Percentiles rank a stretch among this genome's conserved stretches.
These are phyloP conservation scores for Nemotelus pantherinus DNA, from an alignment of 2,888 invertebrate genomes.

Conservation along the genomic window DNA sequence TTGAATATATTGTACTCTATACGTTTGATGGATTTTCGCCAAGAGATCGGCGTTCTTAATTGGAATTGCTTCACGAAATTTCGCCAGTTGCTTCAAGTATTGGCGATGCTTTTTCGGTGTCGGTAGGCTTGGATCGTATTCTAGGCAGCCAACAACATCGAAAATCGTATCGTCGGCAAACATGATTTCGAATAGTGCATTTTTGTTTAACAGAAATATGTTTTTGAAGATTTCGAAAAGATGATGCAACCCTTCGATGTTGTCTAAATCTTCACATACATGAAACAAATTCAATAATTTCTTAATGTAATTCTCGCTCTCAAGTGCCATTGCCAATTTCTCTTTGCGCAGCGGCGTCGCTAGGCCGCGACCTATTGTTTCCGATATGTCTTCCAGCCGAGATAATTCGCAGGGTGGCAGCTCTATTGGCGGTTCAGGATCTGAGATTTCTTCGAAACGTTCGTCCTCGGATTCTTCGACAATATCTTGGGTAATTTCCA, in stretches of 20 bases:
- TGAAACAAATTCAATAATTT: conserved; percentile 95
- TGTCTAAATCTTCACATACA: conserved; percentile 96
- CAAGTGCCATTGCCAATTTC: conserved; percentile 91
- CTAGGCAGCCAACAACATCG: conserved; percentile 97
- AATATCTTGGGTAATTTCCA: conserved; percentile 96
- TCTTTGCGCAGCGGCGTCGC: conserved; percentile 92
- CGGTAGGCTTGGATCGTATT: conserved; percentile 91
- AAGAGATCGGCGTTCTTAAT: conserved; percentile 94
- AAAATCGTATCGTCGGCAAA: conserved; percentile 96
- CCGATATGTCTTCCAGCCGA: conserved; percentile 93
- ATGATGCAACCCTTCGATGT: conserved; percentile 92
- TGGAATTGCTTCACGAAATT: conserved; percentile 92
- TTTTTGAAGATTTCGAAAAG: conserved; percentile 98
- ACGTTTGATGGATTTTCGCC: conserved; percentile 99
- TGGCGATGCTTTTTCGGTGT: conserved; percentile 94
- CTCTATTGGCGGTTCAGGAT: conserved; percentile 92
- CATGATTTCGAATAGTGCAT: conserved; percentile 96
- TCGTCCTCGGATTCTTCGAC: conserved; percentile 98
- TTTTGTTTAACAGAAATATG: conserved; percentile 97
- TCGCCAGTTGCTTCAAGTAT: conserved; percentile 91
- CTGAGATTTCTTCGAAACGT: conserved; percentile 95
- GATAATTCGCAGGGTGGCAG: conserved; percentile 95
- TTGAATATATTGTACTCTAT: conserved; percentile 98
- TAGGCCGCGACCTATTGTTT: conserved; percentile 87
- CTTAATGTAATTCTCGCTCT: conserved; percentile 93